Evolutionary conservation across 92 coral and sea anemone species (phyloP).

Genomic region (Palythoa heliodiscus): DNA sequence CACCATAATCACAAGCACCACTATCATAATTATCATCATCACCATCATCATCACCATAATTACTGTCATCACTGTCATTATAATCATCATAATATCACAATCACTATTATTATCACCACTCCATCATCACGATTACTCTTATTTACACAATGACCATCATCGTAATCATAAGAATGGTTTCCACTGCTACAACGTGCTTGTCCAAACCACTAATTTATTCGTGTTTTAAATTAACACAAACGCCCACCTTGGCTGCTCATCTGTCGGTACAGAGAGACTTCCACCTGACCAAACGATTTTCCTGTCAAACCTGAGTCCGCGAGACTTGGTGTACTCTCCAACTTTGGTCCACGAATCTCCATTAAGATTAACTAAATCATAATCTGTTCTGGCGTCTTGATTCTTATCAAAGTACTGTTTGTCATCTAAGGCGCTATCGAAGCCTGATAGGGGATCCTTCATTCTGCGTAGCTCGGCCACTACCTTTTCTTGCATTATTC

Average conservation of each 20-base stretch:
- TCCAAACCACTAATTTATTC: no score
- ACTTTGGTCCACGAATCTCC: slow-evolving; percentile 94
- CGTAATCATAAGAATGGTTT: no score
- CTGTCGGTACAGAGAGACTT: slow-evolving; percentile 77
- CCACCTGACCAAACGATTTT: slow-evolving; percentile 99
- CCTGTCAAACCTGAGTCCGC: slow-evolving; percentile 75
- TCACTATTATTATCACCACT: no score
- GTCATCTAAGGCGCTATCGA: slow-evolving; percentile 77
- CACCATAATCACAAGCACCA: not conserved
- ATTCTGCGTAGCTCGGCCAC: slow-evolving; percentile 81
- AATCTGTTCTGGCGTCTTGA: slow-evolving; percentile 87
- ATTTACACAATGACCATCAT: no score
- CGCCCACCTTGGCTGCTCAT: slow-evolving; percentile 74
- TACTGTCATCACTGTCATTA: not conserved
- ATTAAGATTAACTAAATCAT: slow-evolving; percentile 91
- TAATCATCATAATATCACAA: not conserved
- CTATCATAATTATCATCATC: not conserved
- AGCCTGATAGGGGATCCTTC: slow-evolving; percentile 85
- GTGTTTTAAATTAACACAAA: not conserved
- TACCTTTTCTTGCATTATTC: slow-evolving; percentile 69
- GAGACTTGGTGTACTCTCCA: slow-evolving; percentile 82
- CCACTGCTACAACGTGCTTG: no score
- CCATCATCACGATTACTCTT: no score
- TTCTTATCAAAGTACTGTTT: slow-evolving; percentile 79
- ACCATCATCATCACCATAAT: not conserved